Percentiles rank a stretch among this genome's conserved stretches.
These are phyloP conservation scores for Platynereis dumerilii DNA, from an alignment of 2,888 invertebrate species.

Conservation along the genomic window DNA sequence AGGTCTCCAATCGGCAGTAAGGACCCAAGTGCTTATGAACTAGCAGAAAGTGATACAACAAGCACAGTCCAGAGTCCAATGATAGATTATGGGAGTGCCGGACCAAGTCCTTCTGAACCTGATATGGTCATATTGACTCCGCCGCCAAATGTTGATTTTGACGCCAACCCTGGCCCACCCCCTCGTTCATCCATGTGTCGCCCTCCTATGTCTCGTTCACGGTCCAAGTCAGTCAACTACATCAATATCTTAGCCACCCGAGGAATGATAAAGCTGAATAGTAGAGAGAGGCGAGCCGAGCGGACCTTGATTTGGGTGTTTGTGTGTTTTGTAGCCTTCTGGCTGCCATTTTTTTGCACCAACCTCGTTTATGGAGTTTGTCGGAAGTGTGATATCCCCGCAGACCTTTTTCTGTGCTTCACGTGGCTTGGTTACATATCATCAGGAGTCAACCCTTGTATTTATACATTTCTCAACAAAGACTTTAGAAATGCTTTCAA, in stretches of 20 bases:
- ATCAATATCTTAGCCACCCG: slow-evolving; percentile 31
- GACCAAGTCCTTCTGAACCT: not conserved
- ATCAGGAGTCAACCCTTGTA: slow-evolving; percentile 42
- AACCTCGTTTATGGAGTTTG: slow-evolving; percentile 40
- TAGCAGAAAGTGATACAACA: slow-evolving; percentile 10
- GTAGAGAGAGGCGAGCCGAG: slow-evolving; percentile 38
- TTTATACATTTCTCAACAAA: slow-evolving; percentile 39
- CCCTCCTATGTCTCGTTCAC: not conserved
- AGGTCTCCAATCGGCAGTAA: too few species aligned
- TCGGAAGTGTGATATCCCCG: slow-evolving; percentile 33
- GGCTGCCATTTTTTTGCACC: slow-evolving; percentile 40
- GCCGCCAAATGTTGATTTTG: not conserved
- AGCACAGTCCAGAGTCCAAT: slow-evolving; percentile 13
- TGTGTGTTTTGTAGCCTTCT: slow-evolving; percentile 37
- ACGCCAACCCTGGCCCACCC: not conserved
- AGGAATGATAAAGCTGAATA: slow-evolving; percentile 32
- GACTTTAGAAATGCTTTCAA: slow-evolving; percentile 39
- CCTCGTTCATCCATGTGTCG: slow-evolving; percentile 1
- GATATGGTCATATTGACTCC: slow-evolving; percentile 5
- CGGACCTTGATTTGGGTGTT: slow-evolving; percentile 41
- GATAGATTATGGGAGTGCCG: slow-evolving; percentile 13
- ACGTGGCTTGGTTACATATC: slow-evolving; percentile 40
- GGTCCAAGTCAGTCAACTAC: slow-evolving; percentile 11
- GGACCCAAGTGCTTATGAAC: slow-evolving; percentile 18
- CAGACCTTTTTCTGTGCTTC: slow-evolving; percentile 31